Base-by-base conservation (phyloP, 2,113 vertebrate species). In the Varanus komodoensis region DNA sequence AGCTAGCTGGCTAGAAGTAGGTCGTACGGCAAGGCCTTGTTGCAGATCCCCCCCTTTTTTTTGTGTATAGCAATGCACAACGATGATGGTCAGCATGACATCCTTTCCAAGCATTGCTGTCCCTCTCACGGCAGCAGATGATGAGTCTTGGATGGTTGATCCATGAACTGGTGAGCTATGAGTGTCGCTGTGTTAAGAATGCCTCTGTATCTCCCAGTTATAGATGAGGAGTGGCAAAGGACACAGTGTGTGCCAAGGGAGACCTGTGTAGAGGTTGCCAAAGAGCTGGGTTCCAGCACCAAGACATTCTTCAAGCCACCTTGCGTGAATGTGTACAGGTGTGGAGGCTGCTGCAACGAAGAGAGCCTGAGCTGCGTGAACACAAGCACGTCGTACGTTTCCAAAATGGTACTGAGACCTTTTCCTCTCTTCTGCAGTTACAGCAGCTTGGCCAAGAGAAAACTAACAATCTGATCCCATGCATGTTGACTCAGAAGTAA, bases 211-310 rank as follows among this genome's bases (percentile, higher is more conserved):
- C 95, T 89, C 93, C 32, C 90, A 99, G 99, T 98, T 90, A 99
- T 99, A 93, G 99, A 99, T 77, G 99, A 99, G 57, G 99, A 99
- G 94, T 99, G 99, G 99, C 98, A 98, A 95, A 97, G 98, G 92
- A 99, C 98, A 21, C 99, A 99, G 93, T 99, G 99, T 38, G 98
- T 98, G 96, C 99, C 99, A 52, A 96, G 99, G 94, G 99, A 99
- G 97, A 98, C 98, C 0, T 99, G 98, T 0, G 97, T 99, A 8
- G 99, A 99, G 82, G 98, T 99, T 79, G 99, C 98, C 92, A 98
- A 98, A 84, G 99, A 99, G 94, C 95, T 99, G 79, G 98, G 98
- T 85, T 98, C 97, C 1, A 97, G 97, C 82, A 98, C 98, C 25
- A 97, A 98, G 71, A 98, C 98, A 50, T 99, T 99, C 96, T 99